These are phyloP conservation scores for Muscicapa adusta DNA, from an alignment of 2,113 vertebrate species.

Conservation along the genomic window DNA sequence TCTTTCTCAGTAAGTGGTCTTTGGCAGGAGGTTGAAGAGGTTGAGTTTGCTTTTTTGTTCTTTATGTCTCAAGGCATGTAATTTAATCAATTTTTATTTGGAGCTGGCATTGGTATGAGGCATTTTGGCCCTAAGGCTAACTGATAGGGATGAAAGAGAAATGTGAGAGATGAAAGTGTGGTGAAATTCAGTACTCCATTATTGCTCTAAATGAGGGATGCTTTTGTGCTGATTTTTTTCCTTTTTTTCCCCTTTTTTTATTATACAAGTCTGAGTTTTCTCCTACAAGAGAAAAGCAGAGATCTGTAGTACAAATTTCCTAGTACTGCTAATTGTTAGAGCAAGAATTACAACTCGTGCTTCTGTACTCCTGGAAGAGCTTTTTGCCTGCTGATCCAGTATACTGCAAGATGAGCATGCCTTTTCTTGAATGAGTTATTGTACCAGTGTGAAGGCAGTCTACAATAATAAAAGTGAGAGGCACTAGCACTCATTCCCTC, in stretches of 20 bases:
- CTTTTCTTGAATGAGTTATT: neutral
- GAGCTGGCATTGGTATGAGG: neutral
- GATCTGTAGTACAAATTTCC: neutral
- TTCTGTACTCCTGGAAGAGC: neutral
- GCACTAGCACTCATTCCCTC: neutral
- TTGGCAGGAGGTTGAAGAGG: neutral
- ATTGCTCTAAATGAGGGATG: neutral
- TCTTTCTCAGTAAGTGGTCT: neutral
- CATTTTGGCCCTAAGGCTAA: neutral
- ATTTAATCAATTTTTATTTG: neutral
- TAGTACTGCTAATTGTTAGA: neutral
- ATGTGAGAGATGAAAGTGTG: neutral
- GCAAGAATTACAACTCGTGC: neutral
- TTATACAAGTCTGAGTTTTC: neutral
- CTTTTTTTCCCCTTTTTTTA: rapidly evolving
- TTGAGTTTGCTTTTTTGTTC: neutral
- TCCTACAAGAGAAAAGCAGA: neutral
- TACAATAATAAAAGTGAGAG: neutral
- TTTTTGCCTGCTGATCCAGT: neutral
- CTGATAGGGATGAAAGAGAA: neutral
- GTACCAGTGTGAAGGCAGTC: neutral
- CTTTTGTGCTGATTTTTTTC: neutral
- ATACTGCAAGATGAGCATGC: neutral
- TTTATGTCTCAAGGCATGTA: neutral
- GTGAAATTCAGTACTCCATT: neutral